Evolutionary conservation across 2,888 invertebrate species (phyloP), one percentile per base, ranked within the genome.

Genomic region (Conops quadrifasciatus): DNA sequence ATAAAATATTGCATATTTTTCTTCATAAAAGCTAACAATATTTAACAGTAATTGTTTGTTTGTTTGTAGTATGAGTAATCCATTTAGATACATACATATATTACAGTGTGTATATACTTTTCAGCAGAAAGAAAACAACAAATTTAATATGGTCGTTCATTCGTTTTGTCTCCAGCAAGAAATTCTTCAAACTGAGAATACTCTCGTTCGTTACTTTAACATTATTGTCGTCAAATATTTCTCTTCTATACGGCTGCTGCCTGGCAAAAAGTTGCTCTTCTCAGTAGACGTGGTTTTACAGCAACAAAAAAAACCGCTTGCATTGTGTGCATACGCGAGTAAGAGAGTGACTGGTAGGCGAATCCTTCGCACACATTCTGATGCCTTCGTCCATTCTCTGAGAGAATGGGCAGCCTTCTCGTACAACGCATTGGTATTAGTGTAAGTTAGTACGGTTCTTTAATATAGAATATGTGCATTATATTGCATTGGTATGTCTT

Each of bases 91-190:
- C 7, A 60, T 19, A 59, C 28, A 11, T n/a, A 49, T 28, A 19
- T 30, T n/a, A 51, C 65, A 15, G 36, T 36, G 9, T 36, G 36
- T 36, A 36, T 36, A 36, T 36, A 36, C 9, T 9, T 36, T n/a
- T 36, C 9, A 36, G 36, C 9, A 9, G 36, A 36, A 36, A 9
- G n/a, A n/a, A n/a, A n/a, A n/a, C n/a, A n/a, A n/a, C n/a, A 70
- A 67, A 70, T 70, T 72, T 72, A 72, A 70, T 67, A 72, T 64
- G 67, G 53, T 62, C 28, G 49, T 36, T 4, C 36, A 4, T 36
- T 56, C 19, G 9, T 24, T 49, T 53, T 63, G 36, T 43, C 30
- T 69, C 56, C 43, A 63, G 67, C 63, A 62, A 66, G 67, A 73
- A 70, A 70, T 69, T 51, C 67, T 60, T 56, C 68, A 65, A 70